Percentiles rank a stretch among this genome's conserved stretches.
Evolutionary conservation across 1,140 invertebrate species (phyloP).

Genomic region (Cydia pomonella): DNA sequence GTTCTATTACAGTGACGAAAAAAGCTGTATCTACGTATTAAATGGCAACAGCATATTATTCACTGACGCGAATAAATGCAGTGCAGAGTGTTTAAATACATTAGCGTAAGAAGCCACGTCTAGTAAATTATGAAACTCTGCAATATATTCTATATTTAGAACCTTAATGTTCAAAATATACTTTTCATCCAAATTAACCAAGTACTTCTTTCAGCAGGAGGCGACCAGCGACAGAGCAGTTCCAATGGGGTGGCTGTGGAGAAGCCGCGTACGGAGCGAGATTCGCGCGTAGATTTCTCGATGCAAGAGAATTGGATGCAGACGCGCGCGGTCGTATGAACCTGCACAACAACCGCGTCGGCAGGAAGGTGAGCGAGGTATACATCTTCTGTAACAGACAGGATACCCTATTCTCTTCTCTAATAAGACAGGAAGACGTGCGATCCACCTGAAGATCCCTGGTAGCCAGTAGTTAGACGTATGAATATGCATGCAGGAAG

Average conservation of each 20-base stretch:
- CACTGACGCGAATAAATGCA: too few species aligned
- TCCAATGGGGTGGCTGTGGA: constrained; percentile 92
- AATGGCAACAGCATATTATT: too few species aligned
- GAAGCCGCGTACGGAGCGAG: constrained; percentile 89
- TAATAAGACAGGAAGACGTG: constrained; percentile 62
- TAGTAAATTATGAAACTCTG: too few species aligned
- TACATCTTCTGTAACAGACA: background rate
- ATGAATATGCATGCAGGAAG: constrained; percentile 83
- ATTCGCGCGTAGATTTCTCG: constrained; percentile 90
- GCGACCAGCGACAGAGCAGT: constrained; percentile 60
- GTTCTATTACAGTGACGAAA: too few species aligned
- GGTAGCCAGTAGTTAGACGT: constrained; percentile 84
- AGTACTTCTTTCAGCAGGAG: constrained; percentile 44
- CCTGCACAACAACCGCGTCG: constrained; percentile 97
- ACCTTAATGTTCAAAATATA: too few species aligned
- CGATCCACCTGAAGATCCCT: too few species aligned
- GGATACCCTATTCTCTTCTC: constrained; percentile 86
- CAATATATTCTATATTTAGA: too few species aligned
- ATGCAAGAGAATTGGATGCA: constrained; percentile 90
- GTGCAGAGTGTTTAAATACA: too few species aligned
- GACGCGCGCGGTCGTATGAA: constrained; percentile 96
- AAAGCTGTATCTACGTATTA: too few species aligned
- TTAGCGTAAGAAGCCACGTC: too few species aligned
- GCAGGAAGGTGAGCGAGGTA: constrained; percentile 89
- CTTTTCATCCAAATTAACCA: background rate